Evolutionary conservation across 37 sponge, comb jelly and placozoan species (phyloP), one percentile per base, ranked within the genome.

Genomic region (Eunapius fragilis): DNA sequence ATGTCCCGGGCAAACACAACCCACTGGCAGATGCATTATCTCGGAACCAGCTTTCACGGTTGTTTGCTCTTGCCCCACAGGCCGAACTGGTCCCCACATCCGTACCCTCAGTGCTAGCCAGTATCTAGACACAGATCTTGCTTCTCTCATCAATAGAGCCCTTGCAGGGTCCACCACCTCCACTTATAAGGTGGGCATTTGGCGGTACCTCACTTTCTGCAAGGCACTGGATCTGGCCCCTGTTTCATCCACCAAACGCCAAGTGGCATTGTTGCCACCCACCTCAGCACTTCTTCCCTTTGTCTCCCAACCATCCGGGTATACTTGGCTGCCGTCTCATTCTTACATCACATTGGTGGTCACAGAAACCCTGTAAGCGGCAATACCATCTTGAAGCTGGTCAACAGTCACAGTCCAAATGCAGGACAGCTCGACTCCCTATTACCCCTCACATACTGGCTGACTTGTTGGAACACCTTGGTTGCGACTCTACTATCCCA

Each of bases 21-120:
- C 9, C n/a, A 26, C 25, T 88, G 19, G 88, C 88, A 27, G 88
- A 88, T 69, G 82, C 87, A 17, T 74, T 87, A 22, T 88, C 88
- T 22, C 36, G 82, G 23, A 25, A 75, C 22, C 76, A 88, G 34
- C 25, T 80, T 23, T 25, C 17, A 12, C 31, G 67, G n/a, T 86
- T 86, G 26, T 45, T 72, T 67, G 37, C 71, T 36, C 87, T 86
- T 37, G 80, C 58, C 67, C 87, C n/a, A n/a, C n/a, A n/a, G n/a
- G n/a, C n/a, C n/a, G n/a, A n/a, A n/a, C n/a, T n/a, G n/a, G n/a
- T n/a, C n/a, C n/a, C n/a, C 80, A 17, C 73, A 86, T 13, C 76
- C 71, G 74, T 72, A 80, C 87, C 69, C 81, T 37, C 68, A 33
- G 69, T 31, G 68, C 25, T 31, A 76, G 78, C 45, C 78, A 30